phyloP scores from a whole-genome alignment of 2,888 invertebrate species.

The Acanthococcus lagerstroemiae region DNA sequence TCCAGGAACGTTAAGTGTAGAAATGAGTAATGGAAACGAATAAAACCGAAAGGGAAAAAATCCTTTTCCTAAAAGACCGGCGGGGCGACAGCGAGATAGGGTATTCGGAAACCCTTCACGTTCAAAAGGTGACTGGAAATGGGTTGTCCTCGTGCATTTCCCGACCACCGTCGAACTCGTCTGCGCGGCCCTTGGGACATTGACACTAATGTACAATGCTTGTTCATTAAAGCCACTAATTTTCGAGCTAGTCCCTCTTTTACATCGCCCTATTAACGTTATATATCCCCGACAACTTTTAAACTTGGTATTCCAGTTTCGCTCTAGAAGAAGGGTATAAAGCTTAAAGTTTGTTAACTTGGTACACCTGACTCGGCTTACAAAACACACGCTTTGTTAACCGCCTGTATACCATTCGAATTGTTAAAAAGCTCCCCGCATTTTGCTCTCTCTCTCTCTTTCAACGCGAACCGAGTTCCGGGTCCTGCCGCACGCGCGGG shows the following conservation, averaged over 20 bases:
- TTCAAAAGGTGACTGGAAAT: not conserved
- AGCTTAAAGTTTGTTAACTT: constrained; percentile 27
- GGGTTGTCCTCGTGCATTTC: not conserved
- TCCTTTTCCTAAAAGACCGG: no score
- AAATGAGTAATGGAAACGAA: not conserved
- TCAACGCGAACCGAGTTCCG: not conserved
- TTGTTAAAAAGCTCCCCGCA: not conserved
- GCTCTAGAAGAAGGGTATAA: not conserved
- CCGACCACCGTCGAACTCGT: constrained; percentile 6
- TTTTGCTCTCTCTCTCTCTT: not conserved
- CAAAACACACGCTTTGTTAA: constrained; percentile 14
- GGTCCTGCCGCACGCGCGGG: not conserved
- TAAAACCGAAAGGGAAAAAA: not conserved
- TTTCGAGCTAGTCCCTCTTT: constrained; percentile 21
- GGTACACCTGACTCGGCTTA: constrained; percentile 9
- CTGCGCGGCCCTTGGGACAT: constrained; percentile 27
- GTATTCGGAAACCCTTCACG: not conserved
- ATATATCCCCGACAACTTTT: constrained; percentile 23
- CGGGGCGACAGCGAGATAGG: not conserved
- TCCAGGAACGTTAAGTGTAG: not conserved
- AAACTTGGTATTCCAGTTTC: not conserved
- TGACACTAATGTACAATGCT: constrained; percentile 32
- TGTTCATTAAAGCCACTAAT: constrained; percentile 32
- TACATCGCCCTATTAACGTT: constrained; percentile 26
- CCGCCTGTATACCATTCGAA: not conserved